Evolutionary conservation across 1,140 invertebrate species (phyloP).

Genomic region (Notospermus geniculatus): DNA sequence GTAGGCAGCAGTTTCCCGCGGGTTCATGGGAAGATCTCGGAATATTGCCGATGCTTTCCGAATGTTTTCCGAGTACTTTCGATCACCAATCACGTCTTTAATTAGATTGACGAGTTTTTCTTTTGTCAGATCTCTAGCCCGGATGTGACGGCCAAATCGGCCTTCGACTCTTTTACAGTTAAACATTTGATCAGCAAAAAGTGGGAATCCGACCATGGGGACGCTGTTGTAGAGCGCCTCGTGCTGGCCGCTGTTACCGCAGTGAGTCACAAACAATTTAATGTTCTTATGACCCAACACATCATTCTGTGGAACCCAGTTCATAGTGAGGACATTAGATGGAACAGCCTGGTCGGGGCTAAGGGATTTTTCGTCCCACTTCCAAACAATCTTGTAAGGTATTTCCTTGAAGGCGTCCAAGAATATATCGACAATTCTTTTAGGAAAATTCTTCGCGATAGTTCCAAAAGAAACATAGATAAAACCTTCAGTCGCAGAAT

Average conservation of each 20-base stretch:
- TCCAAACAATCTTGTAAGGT: background rate
- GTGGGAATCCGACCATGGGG: constrained; percentile 29
- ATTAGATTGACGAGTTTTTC: constrained; percentile 21
- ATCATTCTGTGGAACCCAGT: constrained; percentile 68
- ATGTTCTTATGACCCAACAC: constrained; percentile 29
- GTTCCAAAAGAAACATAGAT: background rate
- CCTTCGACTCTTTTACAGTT: constrained; percentile 23
- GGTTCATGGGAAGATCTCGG: constrained; percentile 22
- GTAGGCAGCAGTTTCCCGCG: constrained; percentile 27
- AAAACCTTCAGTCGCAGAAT: background rate
- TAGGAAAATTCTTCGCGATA: background rate
- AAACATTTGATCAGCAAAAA: constrained; percentile 24
- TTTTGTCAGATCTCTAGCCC: constrained; percentile 13
- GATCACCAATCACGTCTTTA: constrained; percentile 22
- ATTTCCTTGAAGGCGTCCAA: background rate
- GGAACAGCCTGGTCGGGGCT: background rate
- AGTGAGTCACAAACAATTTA: constrained; percentile 36
- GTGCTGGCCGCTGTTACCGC: constrained; percentile 32
- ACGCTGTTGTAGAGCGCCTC: constrained; percentile 33
- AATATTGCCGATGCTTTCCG: constrained; percentile 31
- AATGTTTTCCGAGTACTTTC: constrained; percentile 27
- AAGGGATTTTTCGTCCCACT: background rate
- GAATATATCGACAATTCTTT: background rate
- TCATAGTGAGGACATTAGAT: constrained; percentile 21
- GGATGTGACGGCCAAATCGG: constrained; percentile 22